Percentiles rank a stretch among this genome's conserved stretches.
Evolutionary conservation across 2,113 vertebrate genomes (phyloP).

Genomic region (Hyaena hyaena): DNA sequence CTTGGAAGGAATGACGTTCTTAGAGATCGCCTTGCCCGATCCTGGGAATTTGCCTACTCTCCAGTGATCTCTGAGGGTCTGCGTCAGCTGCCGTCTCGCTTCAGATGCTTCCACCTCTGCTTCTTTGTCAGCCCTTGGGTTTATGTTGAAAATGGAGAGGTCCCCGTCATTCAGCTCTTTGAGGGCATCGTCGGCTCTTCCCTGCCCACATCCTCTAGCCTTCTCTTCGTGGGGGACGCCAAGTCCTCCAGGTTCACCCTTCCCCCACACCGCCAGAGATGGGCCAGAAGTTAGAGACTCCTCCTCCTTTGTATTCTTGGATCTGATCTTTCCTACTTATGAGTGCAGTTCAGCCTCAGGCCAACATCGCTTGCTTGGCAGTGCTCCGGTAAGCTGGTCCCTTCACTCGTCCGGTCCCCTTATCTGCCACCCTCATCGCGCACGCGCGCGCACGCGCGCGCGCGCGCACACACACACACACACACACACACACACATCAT

Average conservation of each 20-base stretch:
- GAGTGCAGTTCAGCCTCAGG: not conserved
- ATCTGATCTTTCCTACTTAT: not conserved
- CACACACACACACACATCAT: not conserved
- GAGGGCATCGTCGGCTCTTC: not conserved
- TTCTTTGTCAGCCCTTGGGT: not conserved
- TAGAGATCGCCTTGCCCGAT: not conserved
- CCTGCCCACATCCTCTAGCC: not conserved
- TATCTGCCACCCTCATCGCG: not conserved
- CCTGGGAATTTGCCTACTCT: not conserved
- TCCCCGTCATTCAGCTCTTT: fast-evolving
- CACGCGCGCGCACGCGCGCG: not conserved
- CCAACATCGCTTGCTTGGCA: not conserved
- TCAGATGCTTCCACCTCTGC: not conserved
- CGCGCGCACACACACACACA: not conserved
- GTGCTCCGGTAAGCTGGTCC: not conserved
- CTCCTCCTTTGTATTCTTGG: not conserved
- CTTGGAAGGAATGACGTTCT: not conserved
- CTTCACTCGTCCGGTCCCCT: not conserved
- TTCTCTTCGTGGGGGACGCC: not conserved
- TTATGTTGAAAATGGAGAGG: not conserved
- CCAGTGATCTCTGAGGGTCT: not conserved
- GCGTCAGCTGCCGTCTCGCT: not conserved
- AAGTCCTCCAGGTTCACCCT: not conserved
- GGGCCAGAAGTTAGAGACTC: not conserved
- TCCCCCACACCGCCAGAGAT: not conserved